Evolutionary conservation across 2,888 invertebrate species (phyloP).

Genomic region (Pristionchus entomophagus): DNA sequence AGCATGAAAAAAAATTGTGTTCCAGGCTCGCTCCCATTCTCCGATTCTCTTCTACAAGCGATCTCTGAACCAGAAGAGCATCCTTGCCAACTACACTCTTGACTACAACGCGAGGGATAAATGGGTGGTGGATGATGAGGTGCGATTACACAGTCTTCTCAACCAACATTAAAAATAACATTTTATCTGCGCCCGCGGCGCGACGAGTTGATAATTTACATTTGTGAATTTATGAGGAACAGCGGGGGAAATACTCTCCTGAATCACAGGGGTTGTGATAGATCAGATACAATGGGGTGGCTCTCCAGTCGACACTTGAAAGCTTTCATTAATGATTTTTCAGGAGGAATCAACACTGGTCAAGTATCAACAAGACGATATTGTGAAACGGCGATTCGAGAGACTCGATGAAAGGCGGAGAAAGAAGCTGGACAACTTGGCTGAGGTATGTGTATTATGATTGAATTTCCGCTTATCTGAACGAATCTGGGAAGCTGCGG

Average conservation of each 20-base stretch:
- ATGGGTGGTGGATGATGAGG: neutral
- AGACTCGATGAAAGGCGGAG: neutral
- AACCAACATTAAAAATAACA: neutral
- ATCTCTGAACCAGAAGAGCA: neutral
- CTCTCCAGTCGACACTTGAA: too few species aligned
- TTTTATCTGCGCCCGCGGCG: too few species aligned
- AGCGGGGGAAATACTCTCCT: too few species aligned
- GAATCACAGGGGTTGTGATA: too few species aligned
- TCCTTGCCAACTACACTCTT: conserved; percentile 10
- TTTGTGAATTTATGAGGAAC: too few species aligned
- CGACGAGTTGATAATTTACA: too few species aligned
- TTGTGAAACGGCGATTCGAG: neutral
- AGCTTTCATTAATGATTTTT: neutral
- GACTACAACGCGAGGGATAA: conserved; percentile 32
- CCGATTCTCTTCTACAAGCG: conserved; percentile 38
- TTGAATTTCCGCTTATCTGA: too few species aligned
- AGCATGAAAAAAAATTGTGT: neutral
- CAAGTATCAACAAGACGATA: neutral
- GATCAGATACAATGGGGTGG: too few species aligned
- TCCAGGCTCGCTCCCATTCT: neutral
- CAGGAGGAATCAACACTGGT: neutral
- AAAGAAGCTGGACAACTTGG: neutral
- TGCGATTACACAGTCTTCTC: neutral
- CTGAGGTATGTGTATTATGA: neutral
- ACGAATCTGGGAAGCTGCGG: too few species aligned